Conservation (phyloP, 2,888 invertebrate genomes). For the Agonopterix heracliana region DNA sequence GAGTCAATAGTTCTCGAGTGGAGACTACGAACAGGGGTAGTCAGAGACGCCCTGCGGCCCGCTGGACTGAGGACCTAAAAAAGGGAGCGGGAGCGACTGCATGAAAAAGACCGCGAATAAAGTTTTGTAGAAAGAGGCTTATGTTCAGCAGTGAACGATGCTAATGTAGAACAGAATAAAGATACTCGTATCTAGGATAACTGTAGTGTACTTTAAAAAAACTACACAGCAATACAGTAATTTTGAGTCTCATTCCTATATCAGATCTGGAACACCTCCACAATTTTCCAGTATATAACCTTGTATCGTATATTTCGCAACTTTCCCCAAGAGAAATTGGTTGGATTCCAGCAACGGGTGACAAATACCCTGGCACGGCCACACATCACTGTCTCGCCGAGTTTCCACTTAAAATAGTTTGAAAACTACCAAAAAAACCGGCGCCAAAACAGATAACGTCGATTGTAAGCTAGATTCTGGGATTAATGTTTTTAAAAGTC, state of each 20-base stretch:
- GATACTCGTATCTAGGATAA: too few species aligned
- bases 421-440: conserved; percentile 2
- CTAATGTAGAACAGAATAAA: too few species aligned
- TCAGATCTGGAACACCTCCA: neutral
- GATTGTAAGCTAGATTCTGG: neutral
- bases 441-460: conserved; percentile 8
- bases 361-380: conserved; percentile 12
- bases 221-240: too few species aligned
- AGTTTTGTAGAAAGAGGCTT: too few species aligned
- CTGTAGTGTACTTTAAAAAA: too few species aligned
- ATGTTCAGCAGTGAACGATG: too few species aligned
- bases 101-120: too few species aligned
- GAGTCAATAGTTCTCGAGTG: too few species aligned
- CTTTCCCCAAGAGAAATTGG: conserved; percentile 15
- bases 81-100: too few species aligned
- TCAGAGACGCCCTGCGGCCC: too few species aligned
- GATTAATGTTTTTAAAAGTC: neutral
- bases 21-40: too few species aligned
- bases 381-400: conserved; percentile 15
- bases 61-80: too few species aligned
- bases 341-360: conserved; percentile 13
- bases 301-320: conserved; percentile 8
- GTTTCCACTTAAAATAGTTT: conserved; percentile 9
- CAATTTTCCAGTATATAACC: neutral
- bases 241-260: neutral